phyloP scores from a whole-genome alignment of 1,140 invertebrate species.

The Caerostris darwini region DNA sequence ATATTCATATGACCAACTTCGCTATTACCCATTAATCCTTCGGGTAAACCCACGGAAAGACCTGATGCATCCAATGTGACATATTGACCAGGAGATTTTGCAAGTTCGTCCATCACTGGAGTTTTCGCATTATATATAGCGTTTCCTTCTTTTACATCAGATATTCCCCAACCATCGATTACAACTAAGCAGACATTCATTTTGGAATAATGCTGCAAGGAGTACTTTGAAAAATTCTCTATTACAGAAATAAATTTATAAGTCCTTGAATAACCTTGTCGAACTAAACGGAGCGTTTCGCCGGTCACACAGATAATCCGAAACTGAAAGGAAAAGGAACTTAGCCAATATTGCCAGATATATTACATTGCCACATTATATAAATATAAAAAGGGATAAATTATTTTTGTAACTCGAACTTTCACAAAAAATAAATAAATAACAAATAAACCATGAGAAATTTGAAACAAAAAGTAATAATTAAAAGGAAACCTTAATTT shows the following conservation, averaged over 20 bases:
- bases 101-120: conserved; percentile 82
- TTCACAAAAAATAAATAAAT: no score
- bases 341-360: neutral
- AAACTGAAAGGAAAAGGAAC: conserved; percentile 55
- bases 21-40: conserved; percentile 84
- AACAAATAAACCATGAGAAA: no score
- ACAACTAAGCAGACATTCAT: conserved; percentile 82
- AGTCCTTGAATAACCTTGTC: conserved; percentile 72
- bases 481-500: no score
- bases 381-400: no score
- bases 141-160: conserved; percentile 82
- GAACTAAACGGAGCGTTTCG: neutral
- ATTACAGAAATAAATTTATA: neutral
- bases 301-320: neutral
- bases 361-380: neutral
- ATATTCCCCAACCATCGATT: conserved; percentile 83
- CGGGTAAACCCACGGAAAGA: conserved; percentile 83
- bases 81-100: conserved; percentile 81
- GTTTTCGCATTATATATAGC: conserved; percentile 82
- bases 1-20: conserved; percentile 84
- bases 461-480: no score
- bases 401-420: no score
- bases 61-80: conserved; percentile 83
- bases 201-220: neutral
- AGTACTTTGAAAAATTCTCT: neutral